Percentiles rank a stretch among this genome's conserved stretches.
phyloP scores from a whole-genome alignment of 2,113 vertebrate species.

The Nothocercus nigrocapillus region DNA sequence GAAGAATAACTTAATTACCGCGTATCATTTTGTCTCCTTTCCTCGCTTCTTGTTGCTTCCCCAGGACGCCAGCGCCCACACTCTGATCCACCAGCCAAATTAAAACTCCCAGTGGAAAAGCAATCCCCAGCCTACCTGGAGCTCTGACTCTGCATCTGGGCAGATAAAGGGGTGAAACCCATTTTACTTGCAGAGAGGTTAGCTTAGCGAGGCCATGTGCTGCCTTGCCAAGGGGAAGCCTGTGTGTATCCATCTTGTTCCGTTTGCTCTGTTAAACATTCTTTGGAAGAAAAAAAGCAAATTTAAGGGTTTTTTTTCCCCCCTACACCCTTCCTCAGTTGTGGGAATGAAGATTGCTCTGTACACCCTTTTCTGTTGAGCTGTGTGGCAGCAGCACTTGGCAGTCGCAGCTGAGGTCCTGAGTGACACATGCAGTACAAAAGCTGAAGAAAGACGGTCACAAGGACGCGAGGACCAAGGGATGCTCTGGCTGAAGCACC shows the following conservation, averaged over 20 bases:
- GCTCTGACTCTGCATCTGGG: background rate
- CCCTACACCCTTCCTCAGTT: background rate
- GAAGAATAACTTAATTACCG: conserved; percentile 63
- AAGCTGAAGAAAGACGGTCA: background rate
- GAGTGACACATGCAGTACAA: background rate
- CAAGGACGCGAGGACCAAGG: background rate
- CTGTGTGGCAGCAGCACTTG: accelerated
- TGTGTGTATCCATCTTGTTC: background rate
- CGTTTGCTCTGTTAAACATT: background rate
- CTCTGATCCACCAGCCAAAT: background rate
- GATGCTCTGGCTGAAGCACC: background rate
- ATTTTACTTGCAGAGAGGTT: background rate
- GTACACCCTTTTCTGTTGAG: background rate
- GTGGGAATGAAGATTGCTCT: background rate
- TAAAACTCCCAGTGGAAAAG: background rate
- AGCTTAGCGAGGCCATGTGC: background rate
- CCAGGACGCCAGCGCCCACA: background rate
- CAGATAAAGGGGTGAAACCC: background rate
- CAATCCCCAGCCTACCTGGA: background rate
- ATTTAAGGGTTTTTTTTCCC: background rate
- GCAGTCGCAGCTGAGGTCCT: background rate
- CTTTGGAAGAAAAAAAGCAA: background rate
- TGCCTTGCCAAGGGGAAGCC: background rate
- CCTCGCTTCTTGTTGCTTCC: conserved; percentile 2
- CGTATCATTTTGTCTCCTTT: conserved; percentile 3